phyloP scores from a whole-genome alignment of 2,888 invertebrate genomes.

The Blomia tropicalis region DNA sequence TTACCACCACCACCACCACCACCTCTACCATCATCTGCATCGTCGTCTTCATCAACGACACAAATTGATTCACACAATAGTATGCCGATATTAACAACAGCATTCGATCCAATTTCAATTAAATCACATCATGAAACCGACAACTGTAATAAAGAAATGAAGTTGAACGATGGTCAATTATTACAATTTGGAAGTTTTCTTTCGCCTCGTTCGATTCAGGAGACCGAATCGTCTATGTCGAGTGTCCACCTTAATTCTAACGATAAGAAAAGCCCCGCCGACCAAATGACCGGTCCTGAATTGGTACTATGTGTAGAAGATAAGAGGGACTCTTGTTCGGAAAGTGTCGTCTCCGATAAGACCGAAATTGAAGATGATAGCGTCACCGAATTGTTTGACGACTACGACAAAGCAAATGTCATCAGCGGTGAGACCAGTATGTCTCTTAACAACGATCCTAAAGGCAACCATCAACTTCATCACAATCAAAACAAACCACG shows the following conservation, averaged over 20 bases:
- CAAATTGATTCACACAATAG: background rate
- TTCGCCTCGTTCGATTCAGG: background rate
- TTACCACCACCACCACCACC: background rate
- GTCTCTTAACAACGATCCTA: background rate
- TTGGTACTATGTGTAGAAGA: conserved; percentile 1
- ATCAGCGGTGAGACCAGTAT: background rate
- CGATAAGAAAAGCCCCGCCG: background rate
- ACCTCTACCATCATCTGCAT: background rate
- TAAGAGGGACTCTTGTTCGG: conserved; percentile 18
- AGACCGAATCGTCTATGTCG: background rate
- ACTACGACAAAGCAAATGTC: background rate
- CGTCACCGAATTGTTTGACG: background rate
- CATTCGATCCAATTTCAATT: background rate
- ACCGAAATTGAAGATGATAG: conserved; percentile 18
- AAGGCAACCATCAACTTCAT: background rate
- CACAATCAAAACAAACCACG: conserved; percentile 21
- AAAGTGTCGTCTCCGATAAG: conserved; percentile 15
- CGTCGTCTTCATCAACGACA: background rate
- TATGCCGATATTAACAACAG: background rate
- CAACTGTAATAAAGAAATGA: background rate
- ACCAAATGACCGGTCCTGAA: background rate
- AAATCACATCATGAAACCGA: background rate
- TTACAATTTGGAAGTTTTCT: background rate
- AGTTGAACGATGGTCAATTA: background rate
- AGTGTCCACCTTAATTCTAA: too few species aligned